Conservation (phyloP, 2,888 invertebrate genomes). For the Rapana venosa region DNA sequence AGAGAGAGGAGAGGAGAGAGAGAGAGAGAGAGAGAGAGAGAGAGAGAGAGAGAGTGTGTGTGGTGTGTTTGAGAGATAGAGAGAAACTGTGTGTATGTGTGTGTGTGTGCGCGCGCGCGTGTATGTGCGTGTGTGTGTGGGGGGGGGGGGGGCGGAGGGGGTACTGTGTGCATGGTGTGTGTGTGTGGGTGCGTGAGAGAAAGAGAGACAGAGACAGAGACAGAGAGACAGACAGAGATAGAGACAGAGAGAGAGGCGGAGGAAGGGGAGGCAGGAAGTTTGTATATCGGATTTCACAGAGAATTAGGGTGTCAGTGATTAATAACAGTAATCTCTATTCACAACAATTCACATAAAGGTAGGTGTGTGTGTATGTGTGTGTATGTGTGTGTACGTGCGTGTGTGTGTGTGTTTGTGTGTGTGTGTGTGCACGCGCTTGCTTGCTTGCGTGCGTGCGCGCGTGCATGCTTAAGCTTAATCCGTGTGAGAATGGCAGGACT, state of each 20-base stretch:
- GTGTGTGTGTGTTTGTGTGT: conserved; percentile 9
- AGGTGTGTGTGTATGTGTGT: not conserved
- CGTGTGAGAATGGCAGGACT: not conserved
- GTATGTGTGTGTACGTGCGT: not conserved
- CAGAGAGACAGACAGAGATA: no score
- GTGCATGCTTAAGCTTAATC: not conserved
- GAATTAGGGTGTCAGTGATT: not conserved
- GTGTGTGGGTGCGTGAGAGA: no score
- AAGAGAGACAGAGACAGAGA: no score
- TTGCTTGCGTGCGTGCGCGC: not conserved
- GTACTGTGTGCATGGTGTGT: no score
- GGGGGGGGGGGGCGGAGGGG: no score
- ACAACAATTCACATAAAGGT: not conserved
- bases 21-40: no score
- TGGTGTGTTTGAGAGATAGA: no score
- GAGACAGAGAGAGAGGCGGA: no score
- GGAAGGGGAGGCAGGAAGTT: not conserved
- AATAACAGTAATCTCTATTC: not conserved
- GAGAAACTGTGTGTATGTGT: no score
- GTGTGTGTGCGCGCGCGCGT: no score
- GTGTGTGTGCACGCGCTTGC: not conserved
- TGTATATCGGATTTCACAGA: not conserved
- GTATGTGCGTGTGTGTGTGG: no score
- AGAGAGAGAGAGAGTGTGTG: no score
- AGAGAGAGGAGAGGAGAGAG: not conserved